phyloP scores from a whole-genome alignment of 2,113 vertebrate genomes.

The Lasiurus cinereus region DNA sequence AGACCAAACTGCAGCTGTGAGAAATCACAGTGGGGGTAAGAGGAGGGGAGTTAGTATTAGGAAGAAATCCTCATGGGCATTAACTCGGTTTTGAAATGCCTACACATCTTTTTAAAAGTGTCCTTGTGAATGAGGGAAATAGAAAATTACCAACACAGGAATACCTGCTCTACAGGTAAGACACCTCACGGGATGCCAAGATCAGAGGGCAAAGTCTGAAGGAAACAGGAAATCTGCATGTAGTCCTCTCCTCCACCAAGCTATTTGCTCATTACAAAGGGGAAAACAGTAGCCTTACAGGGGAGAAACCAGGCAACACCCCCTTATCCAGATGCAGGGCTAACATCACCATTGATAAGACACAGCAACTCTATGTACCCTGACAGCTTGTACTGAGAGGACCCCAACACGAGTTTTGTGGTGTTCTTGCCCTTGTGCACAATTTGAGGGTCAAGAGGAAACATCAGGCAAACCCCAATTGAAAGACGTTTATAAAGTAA shows the following conservation, averaged over 20 bases:
- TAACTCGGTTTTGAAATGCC: constrained; percentile 1
- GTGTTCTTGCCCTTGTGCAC: background rate
- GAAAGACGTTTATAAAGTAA: background rate
- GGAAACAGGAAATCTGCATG: background rate
- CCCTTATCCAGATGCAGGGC: background rate
- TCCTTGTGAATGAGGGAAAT: background rate
- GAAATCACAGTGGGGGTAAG: background rate
- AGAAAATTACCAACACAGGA: background rate
- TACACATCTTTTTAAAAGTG: background rate
- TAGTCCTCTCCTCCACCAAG: background rate
- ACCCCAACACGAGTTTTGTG: background rate
- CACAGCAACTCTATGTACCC: fast-evolving
- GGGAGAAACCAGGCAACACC: background rate
- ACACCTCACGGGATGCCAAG: background rate
- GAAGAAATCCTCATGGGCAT: background rate
- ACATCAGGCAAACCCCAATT: background rate
- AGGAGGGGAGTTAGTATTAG: background rate
- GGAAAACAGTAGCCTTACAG: background rate
- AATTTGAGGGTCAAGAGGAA: background rate
- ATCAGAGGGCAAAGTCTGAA: background rate
- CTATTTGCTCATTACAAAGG: background rate
- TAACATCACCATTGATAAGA: background rate
- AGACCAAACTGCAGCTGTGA: background rate
- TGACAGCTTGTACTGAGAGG: background rate
- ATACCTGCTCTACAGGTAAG: background rate